Evolutionary conservation across 2,888 invertebrate genomes (phyloP).

Genomic region (Synergus laeviventris): DNA sequence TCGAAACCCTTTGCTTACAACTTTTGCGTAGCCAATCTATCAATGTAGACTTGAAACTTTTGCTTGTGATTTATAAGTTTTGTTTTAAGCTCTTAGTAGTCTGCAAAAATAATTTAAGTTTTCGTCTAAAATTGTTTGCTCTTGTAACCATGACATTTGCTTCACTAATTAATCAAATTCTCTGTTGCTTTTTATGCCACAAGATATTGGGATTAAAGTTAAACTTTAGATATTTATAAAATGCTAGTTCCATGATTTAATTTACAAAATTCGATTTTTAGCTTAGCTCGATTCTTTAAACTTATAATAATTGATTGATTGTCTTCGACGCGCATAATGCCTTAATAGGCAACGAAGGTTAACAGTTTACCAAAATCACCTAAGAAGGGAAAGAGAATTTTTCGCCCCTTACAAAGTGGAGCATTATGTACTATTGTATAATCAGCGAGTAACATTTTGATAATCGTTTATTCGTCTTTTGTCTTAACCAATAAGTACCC

Average conservation of each 20-base stretch:
- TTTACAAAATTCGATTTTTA: slow-evolving; percentile 20
- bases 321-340: slow-evolving; percentile 25
- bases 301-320: slow-evolving; percentile 24
- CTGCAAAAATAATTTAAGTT: slow-evolving; percentile 11
- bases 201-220: slow-evolving; percentile 21
- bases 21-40: slow-evolving; percentile 22
- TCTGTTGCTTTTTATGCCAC: slow-evolving; percentile 8
- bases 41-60: slow-evolving; percentile 21
- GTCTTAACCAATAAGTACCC: slow-evolving; percentile 19
- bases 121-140: slow-evolving; percentile 8
- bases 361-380: slow-evolving; percentile 12
- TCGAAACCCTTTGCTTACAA: slow-evolving; percentile 6
- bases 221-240: slow-evolving; percentile 13
- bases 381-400: slow-evolving; percentile 5
- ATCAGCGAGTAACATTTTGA: slow-evolving; percentile 32
- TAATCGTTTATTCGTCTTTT: slow-evolving; percentile 32
- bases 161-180: slow-evolving; percentile 19
- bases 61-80: slow-evolving; percentile 9
- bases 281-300: slow-evolving; percentile 1
- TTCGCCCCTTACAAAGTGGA: slow-evolving; percentile 27
- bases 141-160: not conserved
- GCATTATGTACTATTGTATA: slow-evolving; percentile 14
- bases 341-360: slow-evolving; percentile 1
- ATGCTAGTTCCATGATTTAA: slow-evolving; percentile 10
- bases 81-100: slow-evolving; percentile 1